phyloP scores from a whole-genome alignment of 2,113 vertebrate species.

The Theristicus caerulescens region DNA sequence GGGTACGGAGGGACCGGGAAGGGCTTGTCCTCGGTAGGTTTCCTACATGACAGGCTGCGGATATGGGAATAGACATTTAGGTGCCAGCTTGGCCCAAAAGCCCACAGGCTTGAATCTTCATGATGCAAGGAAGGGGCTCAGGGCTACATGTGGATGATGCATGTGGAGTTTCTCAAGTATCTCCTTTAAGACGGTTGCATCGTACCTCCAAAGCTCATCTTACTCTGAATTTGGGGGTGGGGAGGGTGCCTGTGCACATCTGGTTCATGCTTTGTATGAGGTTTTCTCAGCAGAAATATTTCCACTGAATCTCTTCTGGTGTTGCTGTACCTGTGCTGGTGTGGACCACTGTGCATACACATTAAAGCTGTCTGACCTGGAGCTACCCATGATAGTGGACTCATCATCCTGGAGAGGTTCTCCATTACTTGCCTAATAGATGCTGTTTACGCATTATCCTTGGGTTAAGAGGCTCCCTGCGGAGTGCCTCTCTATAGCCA shows the following conservation, averaged over 20 bases:
- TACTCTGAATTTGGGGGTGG: not conserved
- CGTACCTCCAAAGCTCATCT: not conserved
- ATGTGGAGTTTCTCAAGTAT: not conserved
- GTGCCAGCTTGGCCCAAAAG: not conserved
- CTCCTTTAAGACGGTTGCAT: not conserved
- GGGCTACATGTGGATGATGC: not conserved
- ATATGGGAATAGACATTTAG: not conserved
- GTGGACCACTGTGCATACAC: rapidly evolving
- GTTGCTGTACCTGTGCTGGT: not conserved
- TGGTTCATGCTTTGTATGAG: not conserved
- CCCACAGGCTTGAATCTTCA: not conserved
- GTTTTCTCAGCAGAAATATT: not conserved
- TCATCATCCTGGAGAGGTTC: not conserved
- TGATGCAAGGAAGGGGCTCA: not conserved
- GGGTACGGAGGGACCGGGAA: not conserved
- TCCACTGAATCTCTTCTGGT: not conserved
- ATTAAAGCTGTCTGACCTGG: not conserved
- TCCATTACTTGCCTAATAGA: not conserved
- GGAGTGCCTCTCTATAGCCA: not conserved
- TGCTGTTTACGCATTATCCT: not conserved
- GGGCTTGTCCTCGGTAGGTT: not conserved
- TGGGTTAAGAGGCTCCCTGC: not conserved
- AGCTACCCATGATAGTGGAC: not conserved
- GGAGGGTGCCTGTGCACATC: not conserved
- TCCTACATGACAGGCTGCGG: not conserved